Evolutionary conservation across 1,140 invertebrate genomes (phyloP), one percentile per base, ranked within the genome.

Genomic region (Zaprionus nigranus): DNA sequence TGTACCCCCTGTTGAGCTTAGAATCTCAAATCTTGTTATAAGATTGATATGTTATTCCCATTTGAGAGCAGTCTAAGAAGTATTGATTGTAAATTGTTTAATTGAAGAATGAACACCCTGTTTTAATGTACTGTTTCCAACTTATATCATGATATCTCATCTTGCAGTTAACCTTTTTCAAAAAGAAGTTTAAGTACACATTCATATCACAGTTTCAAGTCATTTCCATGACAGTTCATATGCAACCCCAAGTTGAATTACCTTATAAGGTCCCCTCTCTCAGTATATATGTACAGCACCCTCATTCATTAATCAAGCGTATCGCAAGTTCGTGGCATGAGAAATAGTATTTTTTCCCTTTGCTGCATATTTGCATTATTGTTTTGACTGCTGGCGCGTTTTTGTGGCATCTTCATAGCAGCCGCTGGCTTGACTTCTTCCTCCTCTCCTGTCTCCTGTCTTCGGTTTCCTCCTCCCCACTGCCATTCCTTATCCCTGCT

Each of bases 361-460:
- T 64, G 59, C 59, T 57, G 81, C 68, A 78, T 81, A 88, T 84
- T 88, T 87, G 81, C 84, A 88, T 87, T 87, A 79, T 88, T 87
- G 75, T 88, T 87, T 81, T 88, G 84, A 88, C 74, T 87, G 75
- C 78, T 73, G 81, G 68, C 71, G 78, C 73, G 62, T 88, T 86
- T 86, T 80, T 79, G 79, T 62, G 68, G 66, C 64, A 65, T 77
- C 77, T 74, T 75, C 28, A 26, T 53, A 43, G 70, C 53, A 72
- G 28, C 53, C 53, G 38, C 60, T 62, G 53, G 30, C 34, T 17
- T 17, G 2, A 46, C 40, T 46, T 15, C 57, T 67, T 15, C 49
- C 6, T 11, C 30, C 30, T 34, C 30, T 30, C 9, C 28, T 30
- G 28, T 9, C 7, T 30, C 6, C 26, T 28, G 26, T 28, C 26